phyloP scores from a whole-genome alignment of 2,888 invertebrate species.

The Tenodera sinensis region DNA sequence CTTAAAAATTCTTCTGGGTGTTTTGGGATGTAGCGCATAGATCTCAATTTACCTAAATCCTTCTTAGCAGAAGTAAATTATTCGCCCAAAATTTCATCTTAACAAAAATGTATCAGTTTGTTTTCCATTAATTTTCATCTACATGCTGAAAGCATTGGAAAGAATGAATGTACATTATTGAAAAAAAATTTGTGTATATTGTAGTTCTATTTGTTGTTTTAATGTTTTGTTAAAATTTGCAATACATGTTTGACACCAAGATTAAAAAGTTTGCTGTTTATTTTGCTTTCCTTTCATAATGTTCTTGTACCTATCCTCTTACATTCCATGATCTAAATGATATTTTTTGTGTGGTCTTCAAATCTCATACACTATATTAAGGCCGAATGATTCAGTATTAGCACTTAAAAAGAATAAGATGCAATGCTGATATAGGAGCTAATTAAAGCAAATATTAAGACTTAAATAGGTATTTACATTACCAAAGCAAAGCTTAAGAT shows the following conservation, averaged over 20 bases:
- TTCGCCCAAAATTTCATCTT: not conserved
- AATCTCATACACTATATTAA: too few relatives aligned
- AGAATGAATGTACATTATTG: not conserved
- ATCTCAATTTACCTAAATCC: not conserved
- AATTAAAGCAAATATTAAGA: too few relatives aligned
- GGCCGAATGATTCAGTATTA: too few relatives aligned
- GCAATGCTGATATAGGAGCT: too few relatives aligned
- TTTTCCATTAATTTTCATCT: not conserved
- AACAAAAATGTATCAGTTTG: not conserved
- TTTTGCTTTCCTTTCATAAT: not conserved
- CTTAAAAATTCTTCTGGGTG: not conserved
- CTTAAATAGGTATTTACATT: too few relatives aligned
- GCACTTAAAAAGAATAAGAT: too few relatives aligned
- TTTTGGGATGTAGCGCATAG: not conserved
- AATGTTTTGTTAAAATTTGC: slow-evolving; percentile 13
- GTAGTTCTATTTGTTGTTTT: slow-evolving; percentile 2
- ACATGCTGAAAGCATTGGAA: not conserved
- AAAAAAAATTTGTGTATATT: not conserved
- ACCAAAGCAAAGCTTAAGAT: too few relatives aligned
- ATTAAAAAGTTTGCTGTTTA: not conserved
- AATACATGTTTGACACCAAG: slow-evolving; percentile 2
- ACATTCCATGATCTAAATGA: not conserved
- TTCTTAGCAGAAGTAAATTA: not conserved
- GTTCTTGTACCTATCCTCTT: not conserved
- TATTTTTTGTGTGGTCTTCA: too few relatives aligned